Evolutionary conservation across 2,797 vertebrate species (phyloP).

Genomic region (Delichon dasypus): DNA sequence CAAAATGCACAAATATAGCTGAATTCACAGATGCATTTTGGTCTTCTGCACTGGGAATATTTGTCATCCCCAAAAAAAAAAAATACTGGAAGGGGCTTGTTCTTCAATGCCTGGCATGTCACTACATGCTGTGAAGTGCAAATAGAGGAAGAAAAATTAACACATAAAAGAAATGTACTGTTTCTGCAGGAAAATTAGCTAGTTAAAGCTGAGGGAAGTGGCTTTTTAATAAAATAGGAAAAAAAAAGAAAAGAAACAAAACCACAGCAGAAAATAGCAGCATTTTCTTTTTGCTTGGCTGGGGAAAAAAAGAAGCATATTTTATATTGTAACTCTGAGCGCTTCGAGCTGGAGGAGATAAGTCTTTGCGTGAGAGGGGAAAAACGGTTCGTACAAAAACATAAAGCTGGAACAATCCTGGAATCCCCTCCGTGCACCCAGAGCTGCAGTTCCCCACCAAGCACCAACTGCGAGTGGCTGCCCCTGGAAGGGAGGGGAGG

Average conservation of each 20-base stretch:
- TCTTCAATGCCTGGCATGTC: conserved; percentile 38
- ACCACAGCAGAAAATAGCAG: not conserved
- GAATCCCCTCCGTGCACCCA: not conserved
- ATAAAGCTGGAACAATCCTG: not conserved
- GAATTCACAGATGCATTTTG: conserved; percentile 40
- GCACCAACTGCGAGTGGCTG: not conserved
- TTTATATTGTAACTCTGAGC: not conserved
- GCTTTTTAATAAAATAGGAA: not conserved
- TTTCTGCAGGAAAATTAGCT: conserved; percentile 53
- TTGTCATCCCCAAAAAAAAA: conserved; percentile 45
- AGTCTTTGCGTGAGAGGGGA: not conserved
- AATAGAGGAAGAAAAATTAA: conserved; percentile 66
- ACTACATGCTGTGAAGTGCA: conserved; percentile 57
- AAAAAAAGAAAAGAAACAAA: not conserved
- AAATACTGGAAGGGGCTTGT: conserved; percentile 38
- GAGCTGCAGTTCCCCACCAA: not conserved
- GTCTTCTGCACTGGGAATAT: conserved; percentile 28
- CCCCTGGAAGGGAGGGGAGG: no score
- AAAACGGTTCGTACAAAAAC: not conserved
- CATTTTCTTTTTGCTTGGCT: conserved; percentile 8
- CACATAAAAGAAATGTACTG: conserved; percentile 60
- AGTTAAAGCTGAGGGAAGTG: not conserved
- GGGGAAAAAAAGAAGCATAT: not conserved
- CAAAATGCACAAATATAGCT: conserved; percentile 31
- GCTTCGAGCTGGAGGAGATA: not conserved